A percentile compares a stretch with the other conserved stretches of the same genome.
These are phyloP conservation scores for Mythimna albipuncta DNA, from an alignment of 2,888 invertebrate species.

Conservation along the genomic window DNA sequence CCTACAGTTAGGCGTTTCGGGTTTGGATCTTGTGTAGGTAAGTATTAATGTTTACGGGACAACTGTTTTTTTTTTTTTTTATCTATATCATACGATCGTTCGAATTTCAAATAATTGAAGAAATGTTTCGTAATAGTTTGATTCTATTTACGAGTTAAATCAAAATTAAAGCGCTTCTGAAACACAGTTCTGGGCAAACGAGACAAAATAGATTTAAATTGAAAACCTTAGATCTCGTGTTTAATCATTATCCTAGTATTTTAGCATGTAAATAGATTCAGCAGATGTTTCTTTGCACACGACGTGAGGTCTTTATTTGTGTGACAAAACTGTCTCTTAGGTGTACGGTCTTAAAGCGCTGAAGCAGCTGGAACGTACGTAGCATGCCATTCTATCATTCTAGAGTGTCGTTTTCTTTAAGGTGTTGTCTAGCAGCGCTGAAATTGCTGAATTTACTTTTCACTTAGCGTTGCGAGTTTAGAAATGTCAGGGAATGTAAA, in stretches of 20 bases:
- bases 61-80: too few relatives aligned
- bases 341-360: not conserved
- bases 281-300: not conserved
- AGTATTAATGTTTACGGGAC: too few relatives aligned
- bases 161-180: not conserved
- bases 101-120: too few relatives aligned
- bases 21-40: too few relatives aligned
- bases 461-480: not conserved
- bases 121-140: too few relatives aligned
- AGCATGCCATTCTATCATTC: slow-evolving; percentile 1
- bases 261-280: slow-evolving; percentile 10
- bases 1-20: too few relatives aligned
- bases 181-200: not conserved
- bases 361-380: slow-evolving; percentile 1
- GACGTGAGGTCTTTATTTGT: slow-evolving; percentile 12
- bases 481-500: not conserved
- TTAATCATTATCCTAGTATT: not conserved
- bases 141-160: not conserved
- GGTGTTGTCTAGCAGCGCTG: not conserved
- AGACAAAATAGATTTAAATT: slow-evolving; percentile 8
- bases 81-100: too few relatives aligned
- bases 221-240: not conserved
- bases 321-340: not conserved
- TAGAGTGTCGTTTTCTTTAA: not conserved
- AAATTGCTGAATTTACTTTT: not conserved